These are phyloP conservation scores for Drosophila orosa DNA, from an alignment of 1,140 invertebrate species.

Conservation along the genomic window DNA sequence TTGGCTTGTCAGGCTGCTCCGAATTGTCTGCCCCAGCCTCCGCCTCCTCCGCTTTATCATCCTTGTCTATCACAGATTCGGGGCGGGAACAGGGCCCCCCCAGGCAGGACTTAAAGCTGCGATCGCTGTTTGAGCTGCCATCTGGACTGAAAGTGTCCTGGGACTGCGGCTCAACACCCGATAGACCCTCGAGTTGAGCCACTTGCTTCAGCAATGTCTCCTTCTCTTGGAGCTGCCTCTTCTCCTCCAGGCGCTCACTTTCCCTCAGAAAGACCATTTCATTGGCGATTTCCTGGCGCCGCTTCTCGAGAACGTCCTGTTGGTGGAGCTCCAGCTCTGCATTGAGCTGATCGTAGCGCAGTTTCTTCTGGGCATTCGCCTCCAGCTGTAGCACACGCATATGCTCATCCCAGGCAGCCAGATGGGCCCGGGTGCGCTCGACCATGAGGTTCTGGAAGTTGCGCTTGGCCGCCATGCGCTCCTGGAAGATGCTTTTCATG, in stretches of 20 bases:
- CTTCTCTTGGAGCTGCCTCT: constrained; percentile 30
- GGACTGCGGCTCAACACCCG: neutral
- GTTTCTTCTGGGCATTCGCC: constrained; percentile 47
- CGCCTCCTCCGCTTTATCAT: neutral
- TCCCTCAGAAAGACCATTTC: constrained; percentile 52
- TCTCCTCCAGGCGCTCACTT: constrained; percentile 54
- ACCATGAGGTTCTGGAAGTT: constrained; percentile 53
- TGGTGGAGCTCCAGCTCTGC: constrained; percentile 49
- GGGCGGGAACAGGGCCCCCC: constrained; percentile 22
- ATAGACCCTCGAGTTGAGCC: neutral
- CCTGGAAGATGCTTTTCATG: constrained; percentile 50
- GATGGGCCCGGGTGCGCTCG: constrained; percentile 42
- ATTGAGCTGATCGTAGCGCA: constrained; percentile 47
- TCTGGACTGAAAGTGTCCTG: constrained; percentile 32
- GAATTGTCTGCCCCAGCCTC: neutral
- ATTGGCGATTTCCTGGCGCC: constrained; percentile 44
- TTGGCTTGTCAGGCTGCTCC: neutral
- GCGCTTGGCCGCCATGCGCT: constrained; percentile 32
- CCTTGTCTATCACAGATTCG: neutral
- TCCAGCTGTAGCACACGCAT: constrained; percentile 24
- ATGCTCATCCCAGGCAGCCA: constrained; percentile 59
- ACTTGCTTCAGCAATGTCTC: constrained; percentile 23
- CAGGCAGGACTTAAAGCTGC: constrained; percentile 53
- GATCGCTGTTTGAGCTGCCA: constrained; percentile 45
- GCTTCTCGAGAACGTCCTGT: constrained; percentile 54